Evolutionary conservation across 2,113 vertebrate genomes (phyloP).

Genomic region (Pycnonotus jocosus): DNA sequence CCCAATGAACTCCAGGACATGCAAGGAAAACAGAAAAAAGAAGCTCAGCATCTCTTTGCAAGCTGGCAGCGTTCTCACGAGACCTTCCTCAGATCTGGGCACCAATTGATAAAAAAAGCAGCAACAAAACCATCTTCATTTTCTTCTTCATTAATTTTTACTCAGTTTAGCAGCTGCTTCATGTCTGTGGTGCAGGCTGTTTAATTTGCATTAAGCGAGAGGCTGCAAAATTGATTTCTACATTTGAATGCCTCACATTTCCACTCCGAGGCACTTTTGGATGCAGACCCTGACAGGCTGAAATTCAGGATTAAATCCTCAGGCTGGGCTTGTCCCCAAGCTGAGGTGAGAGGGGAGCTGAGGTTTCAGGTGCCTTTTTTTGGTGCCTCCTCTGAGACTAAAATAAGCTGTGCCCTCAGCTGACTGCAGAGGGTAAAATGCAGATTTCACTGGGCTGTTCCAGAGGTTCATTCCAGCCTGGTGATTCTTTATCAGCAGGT

Average conservation of each 20-base stretch:
- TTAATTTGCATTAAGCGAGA: neutral
- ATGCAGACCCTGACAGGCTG: neutral
- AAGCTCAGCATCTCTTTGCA: neutral
- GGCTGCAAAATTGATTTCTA: neutral
- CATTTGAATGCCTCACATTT: neutral
- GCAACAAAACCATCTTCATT: slow-evolving; percentile 1
- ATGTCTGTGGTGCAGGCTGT: neutral
- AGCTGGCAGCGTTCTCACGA: neutral
- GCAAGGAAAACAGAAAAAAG: neutral
- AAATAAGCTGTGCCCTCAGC: neutral
- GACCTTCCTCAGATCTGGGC: neutral
- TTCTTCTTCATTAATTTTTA: slow-evolving; percentile 42
- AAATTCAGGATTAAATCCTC: neutral
- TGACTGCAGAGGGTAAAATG: neutral
- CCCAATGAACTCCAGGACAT: neutral
- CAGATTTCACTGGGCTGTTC: neutral
- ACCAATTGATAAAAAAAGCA: slow-evolving; percentile 17
- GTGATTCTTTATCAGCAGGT: neutral
- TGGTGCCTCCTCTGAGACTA: neutral
- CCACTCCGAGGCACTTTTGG: neutral
- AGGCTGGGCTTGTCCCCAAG: neutral
- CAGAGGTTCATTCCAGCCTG: neutral
- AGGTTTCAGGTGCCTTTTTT: neutral
- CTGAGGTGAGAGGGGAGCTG: neutral
- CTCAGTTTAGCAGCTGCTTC: neutral